phyloP scores from a whole-genome alignment of 2,888 invertebrate genomes.

The Helleia helle region DNA sequence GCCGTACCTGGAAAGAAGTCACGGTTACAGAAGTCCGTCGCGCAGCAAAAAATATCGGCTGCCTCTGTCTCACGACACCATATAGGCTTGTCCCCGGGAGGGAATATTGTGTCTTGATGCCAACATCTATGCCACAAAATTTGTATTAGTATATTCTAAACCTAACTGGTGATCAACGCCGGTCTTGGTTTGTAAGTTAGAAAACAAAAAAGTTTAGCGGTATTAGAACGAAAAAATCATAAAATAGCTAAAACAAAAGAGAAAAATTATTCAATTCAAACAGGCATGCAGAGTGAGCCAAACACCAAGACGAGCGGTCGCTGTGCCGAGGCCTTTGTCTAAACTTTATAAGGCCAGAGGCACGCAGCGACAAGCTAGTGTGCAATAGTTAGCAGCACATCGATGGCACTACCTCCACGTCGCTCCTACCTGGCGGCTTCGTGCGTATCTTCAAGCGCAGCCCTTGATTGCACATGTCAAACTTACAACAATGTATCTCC shows the following conservation, averaged over 20 bases:
- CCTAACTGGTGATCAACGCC: conserved; percentile 62
- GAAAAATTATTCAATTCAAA: conserved; percentile 30
- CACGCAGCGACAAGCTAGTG: conserved; percentile 25
- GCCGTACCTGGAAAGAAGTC: conserved; percentile 54
- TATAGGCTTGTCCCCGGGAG: conserved; percentile 74
- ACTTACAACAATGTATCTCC: conserved; percentile 87
- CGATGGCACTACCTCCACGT: conserved; percentile 38
- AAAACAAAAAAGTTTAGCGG: conserved; percentile 50
- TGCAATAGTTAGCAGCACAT: conserved; percentile 43
- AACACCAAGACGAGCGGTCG: conserved; percentile 35
- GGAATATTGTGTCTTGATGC: conserved; percentile 71
- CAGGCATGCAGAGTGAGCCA: conserved; percentile 60
- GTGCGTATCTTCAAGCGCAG: conserved; percentile 80
- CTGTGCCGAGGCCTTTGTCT: conserved; percentile 13
- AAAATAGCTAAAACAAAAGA: background rate
- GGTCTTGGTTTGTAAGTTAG: conserved; percentile 36
- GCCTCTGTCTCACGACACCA: conserved; percentile 71
- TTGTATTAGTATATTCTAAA: conserved; percentile 33
- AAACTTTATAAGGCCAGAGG: conserved; percentile 6
- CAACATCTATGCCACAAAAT: conserved; percentile 75
- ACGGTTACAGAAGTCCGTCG: conserved; percentile 81
- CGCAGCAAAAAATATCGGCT: conserved; percentile 75
- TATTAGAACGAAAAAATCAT: conserved; percentile 38
- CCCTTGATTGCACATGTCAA: conserved; percentile 82
- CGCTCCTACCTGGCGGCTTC: conserved; percentile 78